A percentile compares a stretch with the other conserved stretches of the same genome.
Evolutionary conservation across 2,797 vertebrate species (phyloP).

Genomic region (Gastrophryne carolinensis): DNA sequence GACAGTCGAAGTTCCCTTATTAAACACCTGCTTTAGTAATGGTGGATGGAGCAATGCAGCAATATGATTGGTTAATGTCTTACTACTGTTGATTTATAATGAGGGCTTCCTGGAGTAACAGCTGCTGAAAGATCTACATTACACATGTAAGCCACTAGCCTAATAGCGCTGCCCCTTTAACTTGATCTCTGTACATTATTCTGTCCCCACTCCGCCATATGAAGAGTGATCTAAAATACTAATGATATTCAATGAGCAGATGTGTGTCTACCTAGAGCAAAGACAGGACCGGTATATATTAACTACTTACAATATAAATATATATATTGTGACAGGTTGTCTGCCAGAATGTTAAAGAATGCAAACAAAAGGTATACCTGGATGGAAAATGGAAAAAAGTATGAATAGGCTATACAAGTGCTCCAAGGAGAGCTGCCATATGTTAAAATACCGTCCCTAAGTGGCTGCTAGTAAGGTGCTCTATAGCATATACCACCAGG

Average conservation of each 20-base stretch:
- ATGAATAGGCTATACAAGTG: no score
- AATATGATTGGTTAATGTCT: constrained; percentile 9
- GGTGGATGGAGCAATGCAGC: not conserved
- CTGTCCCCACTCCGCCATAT: not conserved
- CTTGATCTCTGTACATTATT: constrained; percentile 18
- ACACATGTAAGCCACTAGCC: constrained; percentile 2
- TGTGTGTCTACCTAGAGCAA: not conserved
- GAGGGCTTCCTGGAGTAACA: constrained; percentile 22
- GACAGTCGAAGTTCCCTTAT: not conserved
- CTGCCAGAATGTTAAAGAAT: no score
- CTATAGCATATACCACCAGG: no score
- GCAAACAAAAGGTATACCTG: no score
- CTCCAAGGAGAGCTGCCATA: no score
- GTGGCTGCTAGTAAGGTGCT: no score
- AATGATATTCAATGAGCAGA: constrained; percentile 19
- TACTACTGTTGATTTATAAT: constrained; percentile 5
- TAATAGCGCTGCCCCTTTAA: constrained; percentile 5
- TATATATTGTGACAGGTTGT: no score
- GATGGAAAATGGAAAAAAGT: no score
- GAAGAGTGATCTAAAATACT: not conserved
- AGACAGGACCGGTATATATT: no score
- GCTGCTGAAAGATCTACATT: constrained; percentile 29
- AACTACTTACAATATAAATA: no score
- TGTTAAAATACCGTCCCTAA: no score
- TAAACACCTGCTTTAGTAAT: constrained; percentile 9